Evolutionary conservation across 2,113 vertebrate genomes (phyloP).

Genomic region (Channa argus): DNA sequence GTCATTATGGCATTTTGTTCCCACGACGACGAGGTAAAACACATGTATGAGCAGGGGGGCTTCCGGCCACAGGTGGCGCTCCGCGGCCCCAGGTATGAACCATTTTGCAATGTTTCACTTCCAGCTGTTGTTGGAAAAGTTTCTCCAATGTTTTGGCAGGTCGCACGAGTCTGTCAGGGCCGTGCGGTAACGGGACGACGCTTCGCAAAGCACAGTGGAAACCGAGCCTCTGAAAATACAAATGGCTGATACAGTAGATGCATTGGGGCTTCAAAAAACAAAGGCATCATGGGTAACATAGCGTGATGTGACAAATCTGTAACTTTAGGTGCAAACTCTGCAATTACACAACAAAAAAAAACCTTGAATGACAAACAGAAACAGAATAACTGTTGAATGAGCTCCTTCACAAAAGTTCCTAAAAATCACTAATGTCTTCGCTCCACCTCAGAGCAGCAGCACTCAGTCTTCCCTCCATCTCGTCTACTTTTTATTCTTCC

Average conservation of each 20-base stretch:
- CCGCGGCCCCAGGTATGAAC: constrained; percentile 41
- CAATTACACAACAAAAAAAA: constrained; percentile 81
- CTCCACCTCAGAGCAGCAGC: constrained; percentile 81
- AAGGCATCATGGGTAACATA: constrained; percentile 61
- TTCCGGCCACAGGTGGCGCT: constrained; percentile 38
- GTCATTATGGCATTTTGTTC: constrained; percentile 49
- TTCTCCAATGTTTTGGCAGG: constrained; percentile 39
- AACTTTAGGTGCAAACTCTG: constrained; percentile 87
- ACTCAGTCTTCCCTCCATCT: constrained; percentile 64
- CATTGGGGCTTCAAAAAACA: constrained; percentile 50
- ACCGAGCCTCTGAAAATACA: constrained; percentile 43
- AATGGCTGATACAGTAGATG: constrained; percentile 63
- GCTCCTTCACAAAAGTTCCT: constrained; percentile 82
- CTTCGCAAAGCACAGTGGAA: constrained; percentile 37
- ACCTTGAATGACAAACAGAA: constrained; percentile 65
- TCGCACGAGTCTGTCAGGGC: constrained; percentile 24
- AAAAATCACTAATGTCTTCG: constrained; percentile 75
- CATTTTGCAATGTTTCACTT: constrained; percentile 43
- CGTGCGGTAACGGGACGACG: constrained; percentile 12
- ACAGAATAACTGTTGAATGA: constrained; percentile 72
- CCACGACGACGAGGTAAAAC: constrained; percentile 59
- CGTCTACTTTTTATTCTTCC: constrained; percentile 58
- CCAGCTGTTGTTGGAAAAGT: constrained; percentile 43
- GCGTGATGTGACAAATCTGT: constrained; percentile 71
- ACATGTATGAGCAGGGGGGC: constrained; percentile 31